Conservation (phyloP, 1,140 invertebrate species). For the honey bee (Apis mellifera) region DNA sequence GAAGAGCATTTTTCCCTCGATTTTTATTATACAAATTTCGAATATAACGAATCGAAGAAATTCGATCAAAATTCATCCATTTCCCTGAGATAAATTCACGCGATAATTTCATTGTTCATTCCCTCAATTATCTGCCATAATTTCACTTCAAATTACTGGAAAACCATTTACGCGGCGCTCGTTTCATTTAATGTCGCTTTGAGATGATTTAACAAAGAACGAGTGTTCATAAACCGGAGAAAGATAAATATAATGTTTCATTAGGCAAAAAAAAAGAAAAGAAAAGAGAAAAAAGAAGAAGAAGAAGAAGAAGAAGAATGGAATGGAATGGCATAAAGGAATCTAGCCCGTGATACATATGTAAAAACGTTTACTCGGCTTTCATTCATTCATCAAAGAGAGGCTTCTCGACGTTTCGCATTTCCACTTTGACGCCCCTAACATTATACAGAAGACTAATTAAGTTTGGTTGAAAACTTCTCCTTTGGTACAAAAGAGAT, state of each 20-base stretch:
- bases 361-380: neutral
- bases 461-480: conserved; percentile 6
- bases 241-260: neutral
- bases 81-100: neutral
- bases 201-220: neutral
- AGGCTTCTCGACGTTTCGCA: neutral
- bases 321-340: neutral
- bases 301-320: neutral
- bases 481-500: neutral
- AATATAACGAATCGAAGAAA: neutral
- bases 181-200: neutral
- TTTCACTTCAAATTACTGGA: neutral
- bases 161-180: neutral
- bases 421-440: neutral
- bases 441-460: conserved; percentile 1
- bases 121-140: neutral
- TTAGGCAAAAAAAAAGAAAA: neutral
- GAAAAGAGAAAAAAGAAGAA: neutral
- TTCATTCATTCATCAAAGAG: conserved; percentile 26
- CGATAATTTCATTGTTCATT: neutral
- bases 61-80: neutral
- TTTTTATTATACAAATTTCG: neutral
- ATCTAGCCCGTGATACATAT: neutral
- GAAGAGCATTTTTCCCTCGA: too few relatives aligned
- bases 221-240: neutral